Evolutionary conservation across 2,113 vertebrate genomes (phyloP), one percentile per base, ranked within the genome.

Genomic region (Tonatia bakeri): DNA sequence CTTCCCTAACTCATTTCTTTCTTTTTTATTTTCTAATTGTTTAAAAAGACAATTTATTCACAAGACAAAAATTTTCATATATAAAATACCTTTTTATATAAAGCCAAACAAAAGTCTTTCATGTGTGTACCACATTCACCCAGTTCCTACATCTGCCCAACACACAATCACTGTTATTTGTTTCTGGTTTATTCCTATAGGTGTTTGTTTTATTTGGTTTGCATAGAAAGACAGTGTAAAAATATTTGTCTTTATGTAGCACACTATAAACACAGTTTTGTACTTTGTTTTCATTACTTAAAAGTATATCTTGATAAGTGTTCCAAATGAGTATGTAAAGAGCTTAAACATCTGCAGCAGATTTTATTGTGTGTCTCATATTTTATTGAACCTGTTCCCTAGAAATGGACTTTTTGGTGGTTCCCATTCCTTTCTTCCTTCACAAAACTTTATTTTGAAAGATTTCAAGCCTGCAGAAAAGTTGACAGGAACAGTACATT

Each of bases 21-120:
- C 16, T 86, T 81, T 90, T 95, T 82, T 93, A 50, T 91, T 91
- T 90, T 47, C 38, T 86, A 61, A 69, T 61, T 87, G 54, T 43
- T 90, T 77, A 17, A 72, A 76, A 77, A 69, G 17, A 56, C 43
- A 47, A 76, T 73, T 22, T 65, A 40, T 52, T 91, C 16, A 84
- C 28, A 93, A 84, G n/a, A 81, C 22, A 94, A n/a, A 90, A 38
- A 10, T n/a, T 47, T 61, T 61, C 31, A 20, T 56, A 82, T 43
- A 43, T 28, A 61, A 61, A 81, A 81, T 43, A 61, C 43, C 28
- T 82, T 80, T 80, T 81, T 43, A 31, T 61, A 8, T 81, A 70
- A 87, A 76, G n/a, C 45, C 81, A 81, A 16, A 31, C 24, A 75
- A 16, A 54, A 52, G 13, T 33, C 15, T 80, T 20, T 20, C 33